Evolutionary conservation across 2,113 vertebrate genomes (phyloP), one percentile per base, ranked within the genome.

Genomic region (Halcyon senegalensis): DNA sequence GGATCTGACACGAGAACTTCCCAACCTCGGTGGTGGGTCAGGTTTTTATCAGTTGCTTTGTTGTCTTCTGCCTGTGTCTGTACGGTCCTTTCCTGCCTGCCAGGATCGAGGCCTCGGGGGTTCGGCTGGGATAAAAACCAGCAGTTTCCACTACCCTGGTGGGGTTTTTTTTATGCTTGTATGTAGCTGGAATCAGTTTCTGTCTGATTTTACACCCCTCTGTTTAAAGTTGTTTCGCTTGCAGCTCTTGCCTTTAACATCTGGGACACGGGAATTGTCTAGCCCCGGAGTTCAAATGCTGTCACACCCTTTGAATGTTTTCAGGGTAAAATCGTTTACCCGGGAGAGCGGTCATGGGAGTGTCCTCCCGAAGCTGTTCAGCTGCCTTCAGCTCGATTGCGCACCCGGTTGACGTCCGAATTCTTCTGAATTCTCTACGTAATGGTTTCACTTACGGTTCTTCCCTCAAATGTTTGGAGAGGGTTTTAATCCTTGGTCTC

Each of bases 101-200:
- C 37, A 31, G 68, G 44, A 3, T 5, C 2, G 2, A 50, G 7
- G 30, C 55, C 73, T 70, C 5, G 0, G n/a, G 7, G 59, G 2
- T 77, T 24, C 56, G 35, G 37, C 86, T 67, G 35, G 59, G 50
- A 19, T 9, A 3, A 50, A 35, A 35, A 43, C 5, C 7, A 41
- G 39, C 23, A 0, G 20, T 50, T 51, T 44, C 60, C 6, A 2
- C 5, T 10, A 41, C 51, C 28, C 0, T 2, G 9, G 25, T 31
- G 43, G 56, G 27, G 20, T 15, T 35, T 31, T 24, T 39, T 35
- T 16, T 20, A 2, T 48, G 56, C 60, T 12, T 5, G 12, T n/a
- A 3, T 2, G 12, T 13, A 11, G 16, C 21, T 16, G 7, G 17
- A 8, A 41, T n/a, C 37, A 18, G 4, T 23, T 82, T 31, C 53